A percentile compares a stretch with the other conserved stretches of the same genome.
Evolutionary conservation across 2,888 invertebrate genomes (phyloP).

Genomic region (Chrysotoxum bicinctum): DNA sequence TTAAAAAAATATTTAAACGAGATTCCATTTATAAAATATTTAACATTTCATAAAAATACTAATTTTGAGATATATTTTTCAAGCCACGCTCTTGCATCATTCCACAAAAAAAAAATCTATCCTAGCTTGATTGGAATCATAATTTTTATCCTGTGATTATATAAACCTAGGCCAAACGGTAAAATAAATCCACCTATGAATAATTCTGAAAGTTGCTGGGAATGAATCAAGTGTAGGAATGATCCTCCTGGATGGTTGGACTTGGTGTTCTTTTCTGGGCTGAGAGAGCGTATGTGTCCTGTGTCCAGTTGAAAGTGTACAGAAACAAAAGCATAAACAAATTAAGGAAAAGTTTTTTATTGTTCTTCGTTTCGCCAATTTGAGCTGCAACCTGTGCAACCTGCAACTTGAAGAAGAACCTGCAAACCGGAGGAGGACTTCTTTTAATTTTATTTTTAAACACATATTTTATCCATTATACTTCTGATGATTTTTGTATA

Average conservation of each 20-base stretch:
- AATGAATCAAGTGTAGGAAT: background rate
- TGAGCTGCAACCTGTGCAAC: background rate
- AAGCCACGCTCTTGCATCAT: too few species aligned
- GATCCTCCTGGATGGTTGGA: background rate
- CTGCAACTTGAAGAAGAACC: background rate
- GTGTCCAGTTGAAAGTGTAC: constrained; percentile 9
- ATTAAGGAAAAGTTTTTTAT: constrained; percentile 65
- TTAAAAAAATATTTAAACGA: too few species aligned
- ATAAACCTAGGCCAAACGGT: background rate
- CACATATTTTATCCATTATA: constrained; percentile 15
- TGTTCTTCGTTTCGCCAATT: constrained; percentile 34
- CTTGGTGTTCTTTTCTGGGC: background rate
- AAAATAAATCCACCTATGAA: background rate
- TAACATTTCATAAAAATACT: too few species aligned
- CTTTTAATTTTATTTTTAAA: background rate
- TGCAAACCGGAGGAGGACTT: background rate
- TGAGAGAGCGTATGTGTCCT: background rate
- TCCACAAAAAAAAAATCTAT: too few species aligned
- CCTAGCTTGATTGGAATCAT: too few species aligned
- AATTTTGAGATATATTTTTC: too few species aligned
- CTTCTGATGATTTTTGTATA: background rate
- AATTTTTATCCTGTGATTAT: too few species aligned
- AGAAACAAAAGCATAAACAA: constrained; percentile 68
- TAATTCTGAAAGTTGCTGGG: background rate
- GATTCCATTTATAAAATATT: too few species aligned